phyloP scores from a whole-genome alignment of 2,888 invertebrate genomes.

The Eilema depressum region DNA sequence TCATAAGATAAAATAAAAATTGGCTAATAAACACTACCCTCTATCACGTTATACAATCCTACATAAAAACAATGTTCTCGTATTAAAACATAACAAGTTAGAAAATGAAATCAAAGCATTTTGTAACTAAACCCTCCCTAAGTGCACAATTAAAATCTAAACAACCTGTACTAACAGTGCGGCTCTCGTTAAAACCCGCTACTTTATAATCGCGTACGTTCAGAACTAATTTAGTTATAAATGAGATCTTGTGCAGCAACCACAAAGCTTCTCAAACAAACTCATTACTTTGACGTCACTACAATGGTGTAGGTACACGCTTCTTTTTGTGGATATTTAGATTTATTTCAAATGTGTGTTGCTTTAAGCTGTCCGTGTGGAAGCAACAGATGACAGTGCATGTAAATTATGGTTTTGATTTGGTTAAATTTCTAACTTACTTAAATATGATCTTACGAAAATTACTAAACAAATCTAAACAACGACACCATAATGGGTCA shows the following conservation, averaged over 20 bases:
- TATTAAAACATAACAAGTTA: neutral
- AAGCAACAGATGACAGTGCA: neutral
- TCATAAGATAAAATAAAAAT: neutral
- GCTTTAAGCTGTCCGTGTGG: constrained; percentile 4
- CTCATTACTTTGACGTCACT: constrained; percentile 52
- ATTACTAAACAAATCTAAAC: no score
- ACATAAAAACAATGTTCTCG: neutral
- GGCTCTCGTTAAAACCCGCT: constrained; percentile 37
- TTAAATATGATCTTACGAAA: neutral
- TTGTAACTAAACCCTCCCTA: neutral
- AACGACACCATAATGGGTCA: no score
- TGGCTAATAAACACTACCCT: no score
- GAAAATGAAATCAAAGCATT: neutral
- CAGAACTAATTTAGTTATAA: constrained; percentile 53
- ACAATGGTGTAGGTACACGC: constrained; percentile 31
- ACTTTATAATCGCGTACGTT: constrained; percentile 45
- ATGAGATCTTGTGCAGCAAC: constrained; percentile 38
- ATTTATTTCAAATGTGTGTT: constrained; percentile 3
- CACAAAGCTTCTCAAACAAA: constrained; percentile 51
- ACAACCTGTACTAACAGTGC: constrained; percentile 15
- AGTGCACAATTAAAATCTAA: constrained; percentile 28
- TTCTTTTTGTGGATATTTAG: constrained; percentile 28
- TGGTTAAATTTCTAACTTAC: neutral
- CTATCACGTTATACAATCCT: neutral
- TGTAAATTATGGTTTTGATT: neutral